Conservation (phyloP, 2,888 invertebrate genomes). For the Dysmachus trigonus region DNA sequence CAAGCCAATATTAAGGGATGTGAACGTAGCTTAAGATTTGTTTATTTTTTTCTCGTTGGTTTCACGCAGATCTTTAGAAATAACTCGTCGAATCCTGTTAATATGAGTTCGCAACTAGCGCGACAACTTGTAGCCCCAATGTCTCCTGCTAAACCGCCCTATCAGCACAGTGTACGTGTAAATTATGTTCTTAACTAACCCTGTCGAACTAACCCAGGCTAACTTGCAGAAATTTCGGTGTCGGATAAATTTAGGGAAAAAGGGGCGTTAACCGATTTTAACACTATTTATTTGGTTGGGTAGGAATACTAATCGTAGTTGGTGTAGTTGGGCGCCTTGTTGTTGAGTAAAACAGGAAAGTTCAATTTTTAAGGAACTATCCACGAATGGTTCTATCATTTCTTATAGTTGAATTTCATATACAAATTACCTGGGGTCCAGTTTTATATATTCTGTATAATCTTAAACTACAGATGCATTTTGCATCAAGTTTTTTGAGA, state of each 20-base stretch:
- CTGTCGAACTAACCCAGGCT: background rate
- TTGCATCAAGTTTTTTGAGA: no score
- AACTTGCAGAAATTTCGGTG: background rate
- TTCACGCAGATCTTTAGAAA: constrained; percentile 51
- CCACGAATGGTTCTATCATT: background rate
- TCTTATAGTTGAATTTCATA: background rate
- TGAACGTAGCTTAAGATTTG: background rate
- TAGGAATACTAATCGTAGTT: background rate
- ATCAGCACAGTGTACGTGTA: constrained; percentile 61
- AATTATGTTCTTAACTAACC: constrained; percentile 37
- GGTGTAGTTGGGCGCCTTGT: background rate
- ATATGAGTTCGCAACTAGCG: constrained; percentile 70
- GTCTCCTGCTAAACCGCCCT: constrained; percentile 65
- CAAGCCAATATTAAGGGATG: background rate
- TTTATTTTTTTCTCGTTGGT: constrained; percentile 44
- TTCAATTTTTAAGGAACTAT: background rate
- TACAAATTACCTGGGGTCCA: no score
- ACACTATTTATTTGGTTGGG: background rate
- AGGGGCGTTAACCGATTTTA: background rate
- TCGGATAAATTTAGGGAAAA: background rate
- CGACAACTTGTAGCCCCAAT: constrained; percentile 71
- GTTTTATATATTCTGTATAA: no score
- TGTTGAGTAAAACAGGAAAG: background rate
- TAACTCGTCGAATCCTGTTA: constrained; percentile 59
- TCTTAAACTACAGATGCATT: no score